A percentile compares a stretch with the other conserved stretches of the same genome.
Conservation (phyloP, 1,140 invertebrate species). For the Acromyrmex heyeri region DNA sequence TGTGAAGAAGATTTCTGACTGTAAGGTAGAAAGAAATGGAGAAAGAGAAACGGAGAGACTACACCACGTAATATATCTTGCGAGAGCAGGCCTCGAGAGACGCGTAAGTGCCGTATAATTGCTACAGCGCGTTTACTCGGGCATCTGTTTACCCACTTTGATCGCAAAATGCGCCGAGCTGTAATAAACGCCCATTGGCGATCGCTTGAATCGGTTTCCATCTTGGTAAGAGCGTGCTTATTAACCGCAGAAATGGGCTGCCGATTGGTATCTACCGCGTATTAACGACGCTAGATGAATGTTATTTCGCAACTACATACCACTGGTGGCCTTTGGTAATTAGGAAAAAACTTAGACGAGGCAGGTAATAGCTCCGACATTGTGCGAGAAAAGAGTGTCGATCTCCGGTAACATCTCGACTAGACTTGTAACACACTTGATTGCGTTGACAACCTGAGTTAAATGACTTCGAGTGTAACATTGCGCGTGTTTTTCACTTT, state of each 20-base stretch:
- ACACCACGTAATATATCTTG: conserved; percentile 33
- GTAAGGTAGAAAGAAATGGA: background rate
- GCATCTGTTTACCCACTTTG: conserved; percentile 81
- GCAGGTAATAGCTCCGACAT: background rate
- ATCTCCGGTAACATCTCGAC: background rate
- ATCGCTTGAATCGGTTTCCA: conserved; percentile 69
- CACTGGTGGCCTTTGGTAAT: conserved; percentile 66
- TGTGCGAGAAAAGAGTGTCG: conserved; percentile 32
- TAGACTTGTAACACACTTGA: background rate
- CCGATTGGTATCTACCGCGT: conserved; percentile 71
- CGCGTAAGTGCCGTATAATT: conserved; percentile 79
- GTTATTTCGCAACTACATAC: conserved; percentile 67
- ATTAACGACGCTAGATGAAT: conserved; percentile 66
- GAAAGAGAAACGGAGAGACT: conserved; percentile 14
- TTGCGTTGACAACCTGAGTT: background rate
- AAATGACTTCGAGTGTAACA: background rate
- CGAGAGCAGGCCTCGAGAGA: conserved; percentile 25
- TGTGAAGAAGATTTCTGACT: background rate
- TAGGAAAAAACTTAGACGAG: conserved; percentile 61
- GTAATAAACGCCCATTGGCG: conserved; percentile 72
- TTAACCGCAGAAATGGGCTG: conserved; percentile 69
- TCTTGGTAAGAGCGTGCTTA: conserved; percentile 69
- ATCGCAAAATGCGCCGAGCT: conserved; percentile 69
- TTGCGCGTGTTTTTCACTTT: background rate
- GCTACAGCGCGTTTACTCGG: conserved; percentile 74